Conservation (phyloP, 1,140 invertebrate species). For the Diorhabda sublineata region DNA sequence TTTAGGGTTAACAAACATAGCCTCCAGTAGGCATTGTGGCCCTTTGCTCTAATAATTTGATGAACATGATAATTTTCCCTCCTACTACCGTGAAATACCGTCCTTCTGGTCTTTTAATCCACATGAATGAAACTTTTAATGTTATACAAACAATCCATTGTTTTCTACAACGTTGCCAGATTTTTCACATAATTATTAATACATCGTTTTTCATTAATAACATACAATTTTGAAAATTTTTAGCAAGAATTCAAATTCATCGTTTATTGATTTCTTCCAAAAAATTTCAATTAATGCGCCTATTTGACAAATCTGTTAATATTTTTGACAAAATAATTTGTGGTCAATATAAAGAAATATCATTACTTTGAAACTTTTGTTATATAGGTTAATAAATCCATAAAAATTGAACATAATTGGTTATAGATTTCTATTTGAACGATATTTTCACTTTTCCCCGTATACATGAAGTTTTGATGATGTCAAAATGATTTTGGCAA, state of each 20-base stretch:
- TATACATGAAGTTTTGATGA: too few relatives aligned
- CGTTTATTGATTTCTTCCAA: too few relatives aligned
- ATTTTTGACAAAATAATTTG: too few relatives aligned
- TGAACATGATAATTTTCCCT: constrained; percentile 1
- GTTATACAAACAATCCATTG: background rate
- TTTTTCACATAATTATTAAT: background rate
- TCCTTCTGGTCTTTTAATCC: background rate
- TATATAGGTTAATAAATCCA: too few relatives aligned
- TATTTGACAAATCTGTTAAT: too few relatives aligned
- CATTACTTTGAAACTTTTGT: too few relatives aligned
- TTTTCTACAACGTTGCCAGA: background rate
- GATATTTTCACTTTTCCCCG: too few relatives aligned
- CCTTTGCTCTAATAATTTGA: constrained; percentile 1
- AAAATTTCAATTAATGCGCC: too few relatives aligned
- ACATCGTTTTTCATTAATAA: background rate
- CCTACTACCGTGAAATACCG: background rate
- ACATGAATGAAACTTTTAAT: background rate
- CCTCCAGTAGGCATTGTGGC: background rate
- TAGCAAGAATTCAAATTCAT: too few relatives aligned
- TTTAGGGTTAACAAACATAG: background rate
- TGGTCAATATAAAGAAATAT: too few relatives aligned
- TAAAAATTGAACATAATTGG: too few relatives aligned
- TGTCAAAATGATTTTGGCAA: background rate
- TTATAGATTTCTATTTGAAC: too few relatives aligned
- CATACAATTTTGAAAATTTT: background rate